phyloP scores from a whole-genome alignment of 1,140 invertebrate species.

The Melanaphis sacchari region DNA sequence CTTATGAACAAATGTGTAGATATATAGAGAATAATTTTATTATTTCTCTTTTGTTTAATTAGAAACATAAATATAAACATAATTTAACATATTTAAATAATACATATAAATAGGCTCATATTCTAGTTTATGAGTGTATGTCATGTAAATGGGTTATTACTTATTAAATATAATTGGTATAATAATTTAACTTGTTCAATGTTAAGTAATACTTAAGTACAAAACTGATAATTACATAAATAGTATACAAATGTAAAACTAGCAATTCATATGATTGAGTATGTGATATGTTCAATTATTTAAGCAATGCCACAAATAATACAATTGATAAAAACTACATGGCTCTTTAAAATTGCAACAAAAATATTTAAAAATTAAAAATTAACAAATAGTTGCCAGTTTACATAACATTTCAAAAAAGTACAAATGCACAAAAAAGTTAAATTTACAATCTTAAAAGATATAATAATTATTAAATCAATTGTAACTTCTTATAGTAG shows the following conservation, averaged over 20 bases:
- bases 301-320: conserved; percentile 12
- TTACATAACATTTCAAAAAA: neutral
- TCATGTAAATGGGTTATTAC: too few species aligned
- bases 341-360: neutral
- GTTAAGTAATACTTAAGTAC: conserved; percentile 35
- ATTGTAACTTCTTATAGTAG: neutral
- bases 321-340: neutral
- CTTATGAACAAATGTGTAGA: too few species aligned
- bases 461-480: neutral
- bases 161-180: too few species aligned
- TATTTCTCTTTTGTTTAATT: too few species aligned
- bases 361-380: conserved; percentile 13
- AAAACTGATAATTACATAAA: neutral
- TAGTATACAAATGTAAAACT: neutral
- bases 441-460: neutral
- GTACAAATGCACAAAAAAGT: neutral
- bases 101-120: too few species aligned
- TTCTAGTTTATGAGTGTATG: too few species aligned
- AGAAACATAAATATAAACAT: too few species aligned
- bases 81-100: too few species aligned
- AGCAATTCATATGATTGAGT: neutral
- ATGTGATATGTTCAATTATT: neutral
- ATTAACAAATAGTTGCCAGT: neutral
- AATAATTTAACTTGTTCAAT: too few species aligned
- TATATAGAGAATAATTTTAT: too few species aligned